phyloP scores from a whole-genome alignment of 2,888 invertebrate species.

The Leptothorax acervorum region DNA sequence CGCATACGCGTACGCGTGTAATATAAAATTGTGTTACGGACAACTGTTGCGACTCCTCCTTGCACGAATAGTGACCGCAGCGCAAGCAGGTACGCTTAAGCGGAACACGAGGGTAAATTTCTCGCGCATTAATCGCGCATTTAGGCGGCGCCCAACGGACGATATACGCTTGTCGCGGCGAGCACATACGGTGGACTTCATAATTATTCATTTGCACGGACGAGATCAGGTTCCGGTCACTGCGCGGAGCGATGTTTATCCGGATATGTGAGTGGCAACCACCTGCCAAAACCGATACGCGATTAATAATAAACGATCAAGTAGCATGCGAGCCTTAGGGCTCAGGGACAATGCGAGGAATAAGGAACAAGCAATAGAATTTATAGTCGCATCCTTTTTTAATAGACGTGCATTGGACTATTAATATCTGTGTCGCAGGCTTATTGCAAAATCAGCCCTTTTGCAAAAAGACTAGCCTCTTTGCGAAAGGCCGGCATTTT shows the following conservation, averaged over 20 bases:
- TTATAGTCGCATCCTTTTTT: too few relatives aligned
- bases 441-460: too few relatives aligned
- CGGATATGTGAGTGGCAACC: constrained; percentile 77
- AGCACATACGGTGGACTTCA: constrained; percentile 64
- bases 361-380: too few relatives aligned
- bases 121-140: constrained; percentile 43
- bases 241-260: constrained; percentile 79
- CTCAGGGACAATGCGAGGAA: too few relatives aligned
- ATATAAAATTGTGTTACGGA: not conserved
- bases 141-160: constrained; percentile 42
- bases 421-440: too few relatives aligned
- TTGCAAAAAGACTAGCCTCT: too few relatives aligned
- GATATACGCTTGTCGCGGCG: constrained; percentile 59
- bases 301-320: constrained; percentile 82
- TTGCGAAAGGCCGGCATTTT: too few relatives aligned
- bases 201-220: constrained; percentile 79
- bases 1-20: not conserved
- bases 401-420: too few relatives aligned
- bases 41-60: not conserved
- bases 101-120: constrained; percentile 33
- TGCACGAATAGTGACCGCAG: not conserved
- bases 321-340: constrained; percentile 78
- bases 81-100: constrained; percentile 9
- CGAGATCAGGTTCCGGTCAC: constrained; percentile 77
- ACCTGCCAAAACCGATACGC: constrained; percentile 83